Base-by-base conservation (phyloP, 2,888 invertebrate genomes). In the Folsomia candida region DNA sequence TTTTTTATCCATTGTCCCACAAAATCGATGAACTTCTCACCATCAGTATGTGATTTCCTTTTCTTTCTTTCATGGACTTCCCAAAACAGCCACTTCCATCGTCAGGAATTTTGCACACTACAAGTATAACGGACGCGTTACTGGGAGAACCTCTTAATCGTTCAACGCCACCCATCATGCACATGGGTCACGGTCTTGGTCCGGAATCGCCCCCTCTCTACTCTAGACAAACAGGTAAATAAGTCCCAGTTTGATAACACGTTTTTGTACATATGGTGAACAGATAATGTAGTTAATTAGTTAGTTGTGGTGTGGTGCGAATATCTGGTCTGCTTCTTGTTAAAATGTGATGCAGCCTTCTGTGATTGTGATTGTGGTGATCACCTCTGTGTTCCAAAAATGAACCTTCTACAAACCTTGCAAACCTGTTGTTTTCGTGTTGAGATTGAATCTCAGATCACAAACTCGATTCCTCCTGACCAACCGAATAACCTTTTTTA, bases 181-280 rank as follows among this genome's bases (percentile, higher is more conserved):
- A 59, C 14, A 29, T 11, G 6, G 2, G 14, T 3, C 28, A 20
- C 29, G 62, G 62, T 9, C 4, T n/a, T 11, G 47, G 47, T 9
- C 28, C 27, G 6, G 62, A 27, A 28, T n/a, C n/a, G n/a, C n/a
- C n/a, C n/a, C 27, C 62, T 18, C 29, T 62, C 18, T 62, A 6
- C 20, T 62, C 62, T 9, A 62, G 62, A 62, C 62, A 62, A n/a
- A 20, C 62, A 59, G 59, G 59, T 59, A 59, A 59, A 2, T 3
- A n/a, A n/a, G n/a, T n/a, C n/a, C n/a, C n/a, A n/a, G n/a, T 47
- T 47, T 47, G 47, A 9, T 11, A 47, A 47, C 47, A 47, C 47
- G 18, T 11, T 11, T 47, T 47, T 47, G 47, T 47, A 9, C 18
- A 18, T 11, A 9, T 47, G 47, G 47, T 47, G 9, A 9, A 47